Evolutionary conservation across 2,113 vertebrate species (phyloP), one percentile per base, ranked within the genome.

Genomic region (Narcine bancroftii): DNA sequence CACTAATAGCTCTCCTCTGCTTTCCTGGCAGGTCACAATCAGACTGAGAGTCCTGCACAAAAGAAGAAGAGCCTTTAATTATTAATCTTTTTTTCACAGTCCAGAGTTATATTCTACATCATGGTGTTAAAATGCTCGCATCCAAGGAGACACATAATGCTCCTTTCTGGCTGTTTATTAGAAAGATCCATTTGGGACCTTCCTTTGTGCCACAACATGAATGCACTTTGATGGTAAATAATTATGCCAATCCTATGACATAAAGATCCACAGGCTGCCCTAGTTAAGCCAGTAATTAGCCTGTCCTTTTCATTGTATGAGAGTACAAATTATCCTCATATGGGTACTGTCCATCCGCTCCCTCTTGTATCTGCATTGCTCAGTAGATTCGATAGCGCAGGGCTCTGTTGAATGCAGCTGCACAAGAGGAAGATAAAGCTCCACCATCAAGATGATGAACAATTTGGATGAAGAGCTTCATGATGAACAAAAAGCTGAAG

Each of bases 231-330:
- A 99, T 98, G 97, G 97, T 96, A 97, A 98, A 98, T 99, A 98
- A 99, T 98, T 98, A 98, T 96, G 95, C 97, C 96, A 96, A 97
- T 98, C 97, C 97, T 97, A 97, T 99, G 98, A 98, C 98, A 98
- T 97, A 96, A 98, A 97, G 97, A 99, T 98, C 97, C 96, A 97
- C 97, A 96, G 97, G 96, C 97, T 97, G 97, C 97, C 98, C 98
- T 97, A 97, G 97, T 98, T 98, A 98, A 98, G 97, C 97, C 97
- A 98, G 97, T 98, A 99, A 99, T 99, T 98, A 99, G 98, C 97
- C 97, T 98, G 97, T 98, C 97, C 97, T 97, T 96, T 94, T 97
- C 96, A 96, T 97, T 97, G 87, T 97, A 96, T 96, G 96, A 97
- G 96, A 97, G 97, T 97, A 97, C 97, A 98, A 98, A 99, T 98